Evolutionary conservation across 2,113 vertebrate species (phyloP).

Genomic region (Sebastes fasciatus): DNA sequence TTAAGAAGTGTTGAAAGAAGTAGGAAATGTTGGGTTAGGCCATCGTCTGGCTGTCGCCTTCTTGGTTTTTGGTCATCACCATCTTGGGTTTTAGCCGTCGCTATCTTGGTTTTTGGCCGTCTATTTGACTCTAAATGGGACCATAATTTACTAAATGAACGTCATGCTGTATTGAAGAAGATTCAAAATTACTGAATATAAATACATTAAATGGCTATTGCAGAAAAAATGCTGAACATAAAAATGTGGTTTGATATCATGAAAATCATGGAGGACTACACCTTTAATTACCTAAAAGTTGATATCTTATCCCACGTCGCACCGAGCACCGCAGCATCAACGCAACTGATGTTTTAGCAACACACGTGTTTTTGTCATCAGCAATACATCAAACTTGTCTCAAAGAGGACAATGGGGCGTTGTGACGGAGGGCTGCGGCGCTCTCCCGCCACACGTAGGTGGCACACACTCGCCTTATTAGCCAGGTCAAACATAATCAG

Average conservation of each 20-base stretch:
- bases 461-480: conserved; percentile 83
- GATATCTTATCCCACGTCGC: background rate
- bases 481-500: conserved; percentile 86
- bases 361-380: conserved; percentile 52
- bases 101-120: too few species aligned
- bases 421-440: conserved; percentile 34
- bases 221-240: background rate
- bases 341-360: conserved; percentile 51
- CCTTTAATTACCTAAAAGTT: background rate
- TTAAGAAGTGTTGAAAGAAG: background rate
- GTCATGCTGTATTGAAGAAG: too few species aligned
- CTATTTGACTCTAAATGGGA: too few species aligned
- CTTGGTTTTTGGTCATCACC: too few species aligned
- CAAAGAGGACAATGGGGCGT: conserved; percentile 51
- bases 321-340: background rate
- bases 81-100: too few species aligned
- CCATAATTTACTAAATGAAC: too few species aligned
- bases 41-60: too few species aligned
- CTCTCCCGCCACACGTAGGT: conserved; percentile 72
- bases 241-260: background rate
- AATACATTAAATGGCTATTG: background rate
- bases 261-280: background rate
- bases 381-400: conserved; percentile 58
- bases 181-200: background rate
- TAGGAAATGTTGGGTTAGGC: background rate